These are phyloP conservation scores for Mugil cephalus DNA, from an alignment of 2,113 vertebrate genomes.

Conservation along the genomic window DNA sequence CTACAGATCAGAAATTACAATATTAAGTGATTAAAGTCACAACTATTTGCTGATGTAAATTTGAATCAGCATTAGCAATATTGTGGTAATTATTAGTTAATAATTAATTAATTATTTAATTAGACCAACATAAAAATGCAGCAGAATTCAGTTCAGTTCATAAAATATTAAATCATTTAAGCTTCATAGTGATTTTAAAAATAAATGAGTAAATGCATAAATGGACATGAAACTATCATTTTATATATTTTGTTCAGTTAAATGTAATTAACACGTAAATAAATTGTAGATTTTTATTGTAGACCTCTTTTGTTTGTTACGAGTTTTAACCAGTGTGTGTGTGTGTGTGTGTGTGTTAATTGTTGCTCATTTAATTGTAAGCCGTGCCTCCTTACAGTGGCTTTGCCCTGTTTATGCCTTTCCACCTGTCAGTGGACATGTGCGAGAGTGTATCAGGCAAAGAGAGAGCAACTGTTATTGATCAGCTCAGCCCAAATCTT, in stretches of 20 bases:
- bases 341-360: too few relatives aligned
- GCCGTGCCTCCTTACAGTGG: too few relatives aligned
- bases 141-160: not conserved
- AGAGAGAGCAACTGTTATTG: constrained; percentile 31
- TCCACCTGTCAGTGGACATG: constrained; percentile 1
- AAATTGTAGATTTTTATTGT: not conserved
- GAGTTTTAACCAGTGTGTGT: not conserved
- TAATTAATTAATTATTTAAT: too few relatives aligned
- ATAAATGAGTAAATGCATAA: not conserved
- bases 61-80: too few relatives aligned
- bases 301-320: not conserved
- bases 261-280: not conserved
- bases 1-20: not conserved
- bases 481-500: constrained; percentile 69
- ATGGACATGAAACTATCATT: not conserved
- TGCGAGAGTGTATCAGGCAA: constrained; percentile 8
- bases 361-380: too few relatives aligned
- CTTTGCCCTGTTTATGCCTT: not conserved
- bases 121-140: not conserved
- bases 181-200: too few relatives aligned
- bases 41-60: not conserved
- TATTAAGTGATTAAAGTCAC: not conserved
- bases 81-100: too few relatives aligned
- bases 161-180: not conserved
- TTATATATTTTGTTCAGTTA: not conserved